Base-by-base conservation (phyloP, 2,888 invertebrate species). In the Drosophila silvestris region DNA sequence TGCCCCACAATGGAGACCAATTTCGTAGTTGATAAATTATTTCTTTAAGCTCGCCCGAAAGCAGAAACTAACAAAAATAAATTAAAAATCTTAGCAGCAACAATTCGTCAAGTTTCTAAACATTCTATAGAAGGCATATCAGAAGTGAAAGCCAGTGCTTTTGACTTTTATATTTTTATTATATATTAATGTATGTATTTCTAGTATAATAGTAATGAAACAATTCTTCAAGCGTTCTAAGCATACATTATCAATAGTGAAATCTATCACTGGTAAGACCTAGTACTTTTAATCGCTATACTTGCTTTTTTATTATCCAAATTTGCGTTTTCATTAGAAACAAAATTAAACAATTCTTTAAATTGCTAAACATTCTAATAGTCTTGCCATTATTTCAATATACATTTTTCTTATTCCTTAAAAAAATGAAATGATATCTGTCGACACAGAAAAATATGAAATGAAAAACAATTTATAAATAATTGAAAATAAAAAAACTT, bases 11-110 rank as follows among this genome's bases (percentile, higher is more conserved):
- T 58, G 70, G 26, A 35, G 44, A 47, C 39, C 47, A 57, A 50
- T 59, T 57, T 52, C n/a, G 57, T 52, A 53, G 32, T 58, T 61
- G 62, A 63, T 35, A 66, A 60, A 67, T 47, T 63, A 57, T 75
- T 63, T 74, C 66, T 37, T 44, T 53, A 62, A 61, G 37, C 41
- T 35, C 3, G 19, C 5, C 41, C 16, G 16, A 26, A 16, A 22
- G 41, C 54, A 32, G 30, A 52, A 19, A 10, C 6, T 16, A 32
- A 28, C 22, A 32, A 41, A 59, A 19, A 5, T 37, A 39, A 26
- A 47, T 47, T 47, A 26, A 47, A 47, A 10, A n/a, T 41, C 19
- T n/a, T 5, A 41, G n/a, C n/a, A 41, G 10, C n/a, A 41, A 10
- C n/a, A n/a, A 47, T 47, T 47, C 47, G 16, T 9, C 47, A 26